Base-by-base conservation (phyloP, 1,140 invertebrate genomes). In the Neodiprion lecontei region DNA sequence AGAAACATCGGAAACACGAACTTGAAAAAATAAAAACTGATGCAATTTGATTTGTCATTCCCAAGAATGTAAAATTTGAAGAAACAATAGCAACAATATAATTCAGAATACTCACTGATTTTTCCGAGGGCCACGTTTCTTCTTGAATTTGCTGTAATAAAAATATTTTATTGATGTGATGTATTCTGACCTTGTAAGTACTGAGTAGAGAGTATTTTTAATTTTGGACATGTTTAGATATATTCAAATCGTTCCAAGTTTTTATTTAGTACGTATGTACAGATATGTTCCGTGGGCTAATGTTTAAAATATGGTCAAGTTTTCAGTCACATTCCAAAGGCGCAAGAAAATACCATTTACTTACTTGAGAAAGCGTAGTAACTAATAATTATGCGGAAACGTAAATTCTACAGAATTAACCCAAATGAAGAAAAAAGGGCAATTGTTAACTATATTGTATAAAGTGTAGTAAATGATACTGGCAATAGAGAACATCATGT, bases 91-190 rank as follows among this genome's bases (percentile, higher is more conserved):
- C 21, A 61, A 65, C 49, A 77, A 8, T 53, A 73, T 67, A 73
- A 67, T 61, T 50, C 8, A 47, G 53, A 49, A 78, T 78, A 88
- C 86, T 88, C 83, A 88, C 86, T 81, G 80, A 49, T 81, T 81
- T 48, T 88, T 88, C 74, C 83, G 84, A 67, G 84, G 76, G 40
- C 80, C 82, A 69, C 86, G 82, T 78, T 87, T 88, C 80, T 88
- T 88, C 81, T 88, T 88, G 76, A 84, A 84, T 74, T 88, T 88
- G 77, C 86, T 88, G 84, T 83, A 87, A 87, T 76, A 78, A 85
- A 80, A 83, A 87, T 47, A 11, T 21, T 69, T 47, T 47, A 69
- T 69, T 69, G 11, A 61, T n/a, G 53, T 61, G 53, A n/a, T 61
- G 53, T 61, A 61, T 61, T 61, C 11, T 11, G 8, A 1, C 53